Evolutionary conservation across 2,113 vertebrate genomes (phyloP).

Genomic region (Nyctereutes procyonoides): DNA sequence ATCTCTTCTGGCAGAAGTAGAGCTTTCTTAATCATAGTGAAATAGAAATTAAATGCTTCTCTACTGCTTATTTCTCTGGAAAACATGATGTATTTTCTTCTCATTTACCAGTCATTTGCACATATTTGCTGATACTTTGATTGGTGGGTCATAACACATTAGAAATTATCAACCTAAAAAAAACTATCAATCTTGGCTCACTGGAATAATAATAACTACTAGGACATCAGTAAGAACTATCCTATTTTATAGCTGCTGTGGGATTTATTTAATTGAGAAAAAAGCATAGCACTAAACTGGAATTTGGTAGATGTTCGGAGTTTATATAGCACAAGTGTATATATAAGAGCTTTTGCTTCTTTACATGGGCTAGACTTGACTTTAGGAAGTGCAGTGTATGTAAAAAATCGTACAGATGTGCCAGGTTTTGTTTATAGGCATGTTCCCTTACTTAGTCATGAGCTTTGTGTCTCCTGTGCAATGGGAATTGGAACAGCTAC

Average conservation of each 20-base stretch:
- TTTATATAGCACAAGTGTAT: not conserved
- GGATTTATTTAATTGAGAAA: not conserved
- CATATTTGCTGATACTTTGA: not conserved
- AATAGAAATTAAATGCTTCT: conserved; percentile 33
- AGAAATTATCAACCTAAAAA: not conserved
- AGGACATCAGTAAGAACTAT: not conserved
- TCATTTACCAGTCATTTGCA: conserved; percentile 11
- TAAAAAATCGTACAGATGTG: not conserved
- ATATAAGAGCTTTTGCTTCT: not conserved
- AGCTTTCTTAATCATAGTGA: conserved; percentile 8
- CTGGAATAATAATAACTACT: not conserved
- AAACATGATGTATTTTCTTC: not conserved
- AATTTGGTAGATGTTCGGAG: not conserved
- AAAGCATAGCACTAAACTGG: not conserved
- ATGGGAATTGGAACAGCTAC: conserved; percentile 92
- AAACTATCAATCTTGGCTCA: not conserved
- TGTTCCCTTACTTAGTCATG: not conserved
- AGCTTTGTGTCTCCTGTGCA: conserved; percentile 79
- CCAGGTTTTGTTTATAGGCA: not conserved
- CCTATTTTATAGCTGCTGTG: not conserved
- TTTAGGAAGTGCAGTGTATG: not conserved
- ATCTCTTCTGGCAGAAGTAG: not conserved
- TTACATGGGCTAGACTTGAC: not conserved
- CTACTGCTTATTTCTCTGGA: not conserved
- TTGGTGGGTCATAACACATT: not conserved